Base-by-base conservation (phyloP, 2,797 vertebrate genomes). In the Cetoscarus ocellatus region DNA sequence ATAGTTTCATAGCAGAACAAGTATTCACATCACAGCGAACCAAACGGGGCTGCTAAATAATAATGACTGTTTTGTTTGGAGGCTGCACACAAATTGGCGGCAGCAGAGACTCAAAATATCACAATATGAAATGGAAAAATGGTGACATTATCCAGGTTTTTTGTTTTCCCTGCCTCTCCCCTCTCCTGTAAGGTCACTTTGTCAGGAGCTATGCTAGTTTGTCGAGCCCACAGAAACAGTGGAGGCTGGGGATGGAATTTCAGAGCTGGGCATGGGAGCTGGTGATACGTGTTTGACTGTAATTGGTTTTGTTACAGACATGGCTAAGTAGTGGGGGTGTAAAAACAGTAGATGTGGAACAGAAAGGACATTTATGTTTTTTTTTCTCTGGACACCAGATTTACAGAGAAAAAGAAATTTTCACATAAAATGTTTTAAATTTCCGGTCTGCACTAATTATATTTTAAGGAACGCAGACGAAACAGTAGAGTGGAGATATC, bases 241-340 rank as follows among this genome's bases (percentile, higher is more conserved):
- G 55, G 38, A 75, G 82, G 80, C 85, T 9, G 44, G 44, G 72
- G 61, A 75, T 57, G 48, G 61, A 66, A 40, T 73, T 77, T 66
- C 15, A 73, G 64, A 62, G 15, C 34, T 61, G 69, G 56, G 63
- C 67, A 77, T 51, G 77, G 67, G 55, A 69, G 75, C 77, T 3
- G 42, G 44, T 58, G 82, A 81, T 78, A 70, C 15, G 66, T 49
- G 69, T 79, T 81, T 61, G 68, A 75, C 83, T 79, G 62, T 80
- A 86, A 84, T 79, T 67, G 71, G 67, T 82, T 88, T 88, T 53
- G 80, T 81, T 83, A 72, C 70, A 80, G 70, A 75, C 51, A 54
- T 52, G 70, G 53, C 57, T 79, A 70, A 75, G 65, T 70, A 75
- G 38, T 67, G 74, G 67, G 81, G 70, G 67, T 59, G 74, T 35